Base-by-base conservation (phyloP, 2,888 invertebrate genomes). In the Autographa pulchrina region DNA sequence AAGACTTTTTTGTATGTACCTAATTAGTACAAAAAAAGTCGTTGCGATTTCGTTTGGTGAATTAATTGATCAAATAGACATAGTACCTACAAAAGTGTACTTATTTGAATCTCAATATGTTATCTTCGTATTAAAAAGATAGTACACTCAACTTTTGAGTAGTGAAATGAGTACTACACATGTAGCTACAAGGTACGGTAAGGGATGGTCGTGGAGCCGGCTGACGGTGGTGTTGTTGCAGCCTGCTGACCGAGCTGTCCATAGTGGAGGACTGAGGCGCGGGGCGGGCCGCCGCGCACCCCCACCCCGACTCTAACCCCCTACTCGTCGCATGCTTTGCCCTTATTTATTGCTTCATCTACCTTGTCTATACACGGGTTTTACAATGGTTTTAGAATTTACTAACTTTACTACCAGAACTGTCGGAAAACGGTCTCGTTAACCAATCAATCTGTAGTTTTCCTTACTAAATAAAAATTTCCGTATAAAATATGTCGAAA, bases 221-320 rank as follows among this genome's bases (percentile, higher is more conserved):
- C 86, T 92, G 89, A 92, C 89, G 81, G 83, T 72, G 72, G 84
- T 90, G 88, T 94, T 94, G 89, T 95, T 96, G 91, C 96, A 96
- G 96, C 93, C 94, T 96, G 85, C 94, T 96, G 94, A 95, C 94
- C 87, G 94, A 95, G 89, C 95, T 96, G 84, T 89, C 87, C 89
- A 96, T 96, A 90, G 95, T 94, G 87, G 96, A 96, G 91, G 95
- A 95, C 91, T 96, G 94, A 92, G 84, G 62, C 56, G 69, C 62
- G 71, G 52, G 65, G 60, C 32, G 69, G 61, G 59, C 35, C 59
- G 65, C 72, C 68, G 62, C 68, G 56, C 67, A 70, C 74, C 66
- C 66, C 31, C 13, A 35, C 38, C 59, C 62, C 59, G 65, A 81
- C 75, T 78, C 77, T 81, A 84, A 75, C 79, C 76, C 70, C 68